Evolutionary conservation across 2,888 invertebrate genomes (phyloP), one percentile per base, ranked within the genome.

Genomic region (Ernsta delagoae): DNA sequence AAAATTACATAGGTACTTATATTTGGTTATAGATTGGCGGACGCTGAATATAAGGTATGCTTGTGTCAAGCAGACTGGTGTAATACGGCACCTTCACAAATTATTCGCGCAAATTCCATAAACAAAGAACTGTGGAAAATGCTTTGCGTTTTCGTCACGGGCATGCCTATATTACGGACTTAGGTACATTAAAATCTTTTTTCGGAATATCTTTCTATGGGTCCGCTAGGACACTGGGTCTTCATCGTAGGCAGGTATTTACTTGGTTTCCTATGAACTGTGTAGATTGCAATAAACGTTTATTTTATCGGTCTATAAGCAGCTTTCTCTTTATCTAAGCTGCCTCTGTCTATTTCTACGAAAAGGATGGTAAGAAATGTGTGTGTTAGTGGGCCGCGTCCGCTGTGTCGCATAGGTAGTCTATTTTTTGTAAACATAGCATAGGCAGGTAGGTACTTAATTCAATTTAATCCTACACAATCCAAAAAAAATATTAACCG

Each of bases 301-400:
- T 84, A 85, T 85, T 88, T 87, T 89, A 88, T 89, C 84, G 85
- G 84, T 86, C 87, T 87, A 86, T 89, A 87, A 85, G 83, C 87
- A 83, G 91, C 91, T 92, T 92, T 92, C 92, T 91, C 92, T 92
- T 89, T 87, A 87, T 89, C 89, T 84, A 83, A 87, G 88, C 83
- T 87, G 86, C 83, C 86, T 85, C 82, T 84, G 84, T 90, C 82
- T 90, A 87, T 90, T 90, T 93, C 92, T 87, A 84, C 88, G 92
- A 92, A 92, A 90, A 91, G 89, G 89, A 88, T 86, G 85, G 89
- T 85, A 92, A 92, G 90, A 92, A 93, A 79, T 86, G 88, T 88
- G 85, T 88, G 86, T 92, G 92, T 92, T 83, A 93, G 92, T 93
- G 88, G 89, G 91, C 80, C 92, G 89, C 85, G 89, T 89, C 90